Percentiles rank a stretch among this genome's conserved stretches.
Conservation (phyloP, 2,888 invertebrate species). For the Rotaria macrura region DNA sequence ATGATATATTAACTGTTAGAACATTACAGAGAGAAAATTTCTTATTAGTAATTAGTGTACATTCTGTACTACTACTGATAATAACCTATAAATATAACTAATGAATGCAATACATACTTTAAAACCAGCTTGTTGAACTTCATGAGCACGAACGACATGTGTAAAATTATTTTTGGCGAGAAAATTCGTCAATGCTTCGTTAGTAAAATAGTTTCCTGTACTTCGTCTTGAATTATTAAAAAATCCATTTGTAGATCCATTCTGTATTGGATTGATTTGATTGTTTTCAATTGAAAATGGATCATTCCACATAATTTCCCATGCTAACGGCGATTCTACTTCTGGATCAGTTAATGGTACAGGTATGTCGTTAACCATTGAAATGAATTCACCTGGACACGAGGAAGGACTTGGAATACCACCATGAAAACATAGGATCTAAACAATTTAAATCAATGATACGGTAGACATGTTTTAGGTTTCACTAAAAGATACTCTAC, state of each 20-base stretch:
- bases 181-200: slow-evolving; percentile 61
- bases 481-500: too few species aligned
- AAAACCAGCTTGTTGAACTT: slow-evolving; percentile 63
- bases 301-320: slow-evolving; percentile 72
- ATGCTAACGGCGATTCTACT: slow-evolving; percentile 61
- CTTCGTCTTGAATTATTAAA: slow-evolving; percentile 60
- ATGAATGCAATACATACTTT: too few species aligned
- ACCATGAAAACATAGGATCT: slow-evolving; percentile 66
- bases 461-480: too few species aligned
- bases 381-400: not conserved
- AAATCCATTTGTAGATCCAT: slow-evolving; percentile 55
- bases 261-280: not conserved
- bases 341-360: slow-evolving; percentile 60
- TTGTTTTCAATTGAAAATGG: slow-evolving; percentile 53
- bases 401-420: slow-evolving; percentile 62
- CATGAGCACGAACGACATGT: slow-evolving; percentile 65
- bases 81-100: too few species aligned
- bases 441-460: not conserved
- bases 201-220: slow-evolving; percentile 64
- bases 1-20: too few species aligned
- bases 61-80: too few species aligned
- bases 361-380: slow-evolving; percentile 56
- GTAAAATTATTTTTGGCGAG: slow-evolving; percentile 59
- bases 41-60: too few species aligned
- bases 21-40: too few species aligned